phyloP scores from a whole-genome alignment of 1,140 invertebrate species.

The Leptopilina clavipes region DNA sequence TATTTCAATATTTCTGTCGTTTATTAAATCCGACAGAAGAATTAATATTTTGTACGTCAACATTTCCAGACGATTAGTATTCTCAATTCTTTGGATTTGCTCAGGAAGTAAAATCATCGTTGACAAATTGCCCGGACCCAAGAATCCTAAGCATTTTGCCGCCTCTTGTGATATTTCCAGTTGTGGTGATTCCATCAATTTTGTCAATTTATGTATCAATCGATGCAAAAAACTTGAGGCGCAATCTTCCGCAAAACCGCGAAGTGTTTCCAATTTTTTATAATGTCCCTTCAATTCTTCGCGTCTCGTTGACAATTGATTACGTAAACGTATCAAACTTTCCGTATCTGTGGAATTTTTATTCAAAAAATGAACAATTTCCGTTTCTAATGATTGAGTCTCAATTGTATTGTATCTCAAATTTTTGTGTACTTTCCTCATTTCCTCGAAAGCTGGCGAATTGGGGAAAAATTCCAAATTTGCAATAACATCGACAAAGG shows the following conservation, averaged over 20 bases:
- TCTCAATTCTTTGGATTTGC: slow-evolving; percentile 63
- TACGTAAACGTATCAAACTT: slow-evolving; percentile 57
- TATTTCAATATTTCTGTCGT: slow-evolving; percentile 53
- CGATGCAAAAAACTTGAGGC: slow-evolving; percentile 76
- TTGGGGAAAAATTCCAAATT: slow-evolving; percentile 67
- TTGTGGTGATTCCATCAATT: slow-evolving; percentile 73
- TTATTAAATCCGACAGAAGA: slow-evolving; percentile 68
- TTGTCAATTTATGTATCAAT: slow-evolving; percentile 77
- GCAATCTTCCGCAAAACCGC: slow-evolving; percentile 77
- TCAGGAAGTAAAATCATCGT: slow-evolving; percentile 80
- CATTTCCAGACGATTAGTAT: slow-evolving; percentile 59
- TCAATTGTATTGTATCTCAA: not conserved
- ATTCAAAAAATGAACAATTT: not conserved
- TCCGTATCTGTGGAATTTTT: not conserved
- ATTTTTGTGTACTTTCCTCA: slow-evolving; percentile 2
- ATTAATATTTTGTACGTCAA: slow-evolving; percentile 69
- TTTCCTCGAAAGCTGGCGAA: slow-evolving; percentile 71
- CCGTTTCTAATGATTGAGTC: not conserved
- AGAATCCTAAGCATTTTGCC: slow-evolving; percentile 84
- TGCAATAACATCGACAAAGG: slow-evolving; percentile 67
- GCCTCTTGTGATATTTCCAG: slow-evolving; percentile 78
- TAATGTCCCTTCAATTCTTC: slow-evolving; percentile 74
- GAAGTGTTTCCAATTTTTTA: slow-evolving; percentile 68
- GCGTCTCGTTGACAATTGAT: slow-evolving; percentile 71
- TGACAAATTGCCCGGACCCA: slow-evolving; percentile 84